Evolutionary conservation across 1,140 invertebrate species (phyloP).

Genomic region (Helicoverpa armigera): DNA sequence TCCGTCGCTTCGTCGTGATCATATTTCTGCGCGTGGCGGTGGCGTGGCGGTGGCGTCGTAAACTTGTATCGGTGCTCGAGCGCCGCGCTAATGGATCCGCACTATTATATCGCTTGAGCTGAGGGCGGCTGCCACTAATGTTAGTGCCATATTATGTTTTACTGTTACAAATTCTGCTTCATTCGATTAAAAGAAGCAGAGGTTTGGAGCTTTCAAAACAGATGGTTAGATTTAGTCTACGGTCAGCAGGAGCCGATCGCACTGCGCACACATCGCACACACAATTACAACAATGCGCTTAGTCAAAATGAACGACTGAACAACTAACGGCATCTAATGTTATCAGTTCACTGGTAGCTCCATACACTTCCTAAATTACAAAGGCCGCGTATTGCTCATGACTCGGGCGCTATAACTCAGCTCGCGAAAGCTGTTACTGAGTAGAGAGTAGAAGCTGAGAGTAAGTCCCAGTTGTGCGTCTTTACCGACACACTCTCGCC

Average conservation of each 20-base stretch:
- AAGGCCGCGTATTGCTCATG: neutral
- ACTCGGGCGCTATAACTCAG: slow-evolving; percentile 14
- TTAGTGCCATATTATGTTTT: neutral
- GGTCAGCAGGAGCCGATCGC: too few species aligned
- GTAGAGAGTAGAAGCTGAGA: slow-evolving; percentile 35
- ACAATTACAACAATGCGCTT: too few species aligned
- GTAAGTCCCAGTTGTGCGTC: slow-evolving; percentile 36
- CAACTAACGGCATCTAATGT: too few species aligned
- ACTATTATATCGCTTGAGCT: slow-evolving; percentile 26
- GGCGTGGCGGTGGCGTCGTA: slow-evolving; percentile 13
- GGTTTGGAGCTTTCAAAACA: too few species aligned
- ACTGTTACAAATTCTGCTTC: too few species aligned
- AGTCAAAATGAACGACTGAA: too few species aligned
- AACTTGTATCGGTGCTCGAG: slow-evolving; percentile 43
- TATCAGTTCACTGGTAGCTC: too few species aligned
- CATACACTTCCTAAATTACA: too few species aligned
- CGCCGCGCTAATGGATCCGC: slow-evolving; percentile 45
- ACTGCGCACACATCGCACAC: too few species aligned
- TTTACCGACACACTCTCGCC: slow-evolving; percentile 1
- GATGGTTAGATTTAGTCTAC: too few species aligned
- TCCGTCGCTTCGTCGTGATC: too few species aligned
- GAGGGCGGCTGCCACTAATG: slow-evolving; percentile 5
- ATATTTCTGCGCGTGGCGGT: neutral
- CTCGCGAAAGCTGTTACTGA: slow-evolving; percentile 34
- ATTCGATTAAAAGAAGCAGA: too few species aligned